Evolutionary conservation across 2,888 invertebrate genomes (phyloP).

Genomic region (Limnephilus marmoratus): DNA sequence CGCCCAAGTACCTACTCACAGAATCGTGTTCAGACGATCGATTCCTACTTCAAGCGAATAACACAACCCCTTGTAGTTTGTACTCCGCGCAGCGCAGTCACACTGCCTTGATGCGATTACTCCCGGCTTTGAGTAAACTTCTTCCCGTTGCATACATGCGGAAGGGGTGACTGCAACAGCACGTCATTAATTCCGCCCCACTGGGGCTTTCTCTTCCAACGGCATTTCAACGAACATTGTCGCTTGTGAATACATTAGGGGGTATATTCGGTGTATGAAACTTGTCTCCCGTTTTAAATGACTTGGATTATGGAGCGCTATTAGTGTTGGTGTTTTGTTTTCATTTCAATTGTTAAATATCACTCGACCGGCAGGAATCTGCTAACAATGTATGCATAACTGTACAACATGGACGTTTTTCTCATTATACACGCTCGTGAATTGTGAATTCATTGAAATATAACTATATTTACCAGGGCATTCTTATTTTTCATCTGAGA

Average conservation of each 20-base stretch:
- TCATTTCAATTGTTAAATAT: slow-evolving; percentile 8
- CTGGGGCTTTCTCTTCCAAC: slow-evolving; percentile 47
- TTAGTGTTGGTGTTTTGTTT: slow-evolving; percentile 13
- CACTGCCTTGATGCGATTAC: slow-evolving; percentile 28
- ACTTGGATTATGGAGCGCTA: not conserved
- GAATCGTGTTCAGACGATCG: not conserved
- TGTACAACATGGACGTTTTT: not conserved
- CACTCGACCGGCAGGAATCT: slow-evolving; percentile 2
- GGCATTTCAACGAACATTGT: slow-evolving; percentile 48
- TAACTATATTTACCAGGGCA: not conserved
- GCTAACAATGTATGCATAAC: slow-evolving; percentile 2
- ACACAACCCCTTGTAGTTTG: not conserved
- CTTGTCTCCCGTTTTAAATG: not conserved
- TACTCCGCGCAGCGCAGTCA: not conserved
- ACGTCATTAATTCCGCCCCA: slow-evolving; percentile 43
- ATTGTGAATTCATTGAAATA: not conserved
- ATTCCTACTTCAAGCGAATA: slow-evolving; percentile 2
- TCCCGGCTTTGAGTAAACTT: slow-evolving; percentile 11
- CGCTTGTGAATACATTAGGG: slow-evolving; percentile 29
- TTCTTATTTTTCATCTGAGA: too few relatives aligned
- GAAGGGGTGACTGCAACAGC: slow-evolving; percentile 49
- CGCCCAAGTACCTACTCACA: not conserved
- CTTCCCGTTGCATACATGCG: not conserved
- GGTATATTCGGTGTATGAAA: not conserved
- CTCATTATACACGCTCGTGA: not conserved